Conservation (phyloP, 2,113 vertebrate genomes). For the Poeciliopsis turrubarensis region DNA sequence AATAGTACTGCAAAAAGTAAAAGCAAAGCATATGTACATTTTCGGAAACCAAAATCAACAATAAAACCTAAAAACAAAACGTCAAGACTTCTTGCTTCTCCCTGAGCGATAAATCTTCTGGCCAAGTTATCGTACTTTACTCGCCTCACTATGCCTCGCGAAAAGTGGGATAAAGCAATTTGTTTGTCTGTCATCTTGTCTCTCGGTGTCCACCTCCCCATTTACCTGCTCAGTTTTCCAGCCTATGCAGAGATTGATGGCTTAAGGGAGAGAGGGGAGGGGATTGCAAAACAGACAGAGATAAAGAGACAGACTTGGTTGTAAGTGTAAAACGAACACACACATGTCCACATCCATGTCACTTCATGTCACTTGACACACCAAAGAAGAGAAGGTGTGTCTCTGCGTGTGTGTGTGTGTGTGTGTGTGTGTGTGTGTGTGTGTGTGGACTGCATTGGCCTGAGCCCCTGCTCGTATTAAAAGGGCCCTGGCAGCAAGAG, state of each 20-base stretch:
- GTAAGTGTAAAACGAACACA: conserved; percentile 49
- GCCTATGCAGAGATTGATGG: conserved; percentile 28
- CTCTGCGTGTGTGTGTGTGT: conserved; percentile 12
- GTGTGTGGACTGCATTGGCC: conserved; percentile 40
- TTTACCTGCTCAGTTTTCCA: conserved; percentile 29
- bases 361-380: conserved; percentile 43
- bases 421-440: conserved; percentile 18
- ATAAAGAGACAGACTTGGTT: conserved; percentile 28
- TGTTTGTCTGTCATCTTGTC: conserved; percentile 28
- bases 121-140: neutral
- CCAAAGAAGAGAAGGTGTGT: conserved; percentile 36
- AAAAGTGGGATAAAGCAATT: conserved; percentile 30
- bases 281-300: conserved; percentile 26
- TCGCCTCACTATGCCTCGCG: conserved; percentile 1
- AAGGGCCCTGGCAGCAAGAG: conserved; percentile 71
- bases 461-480: conserved; percentile 61
- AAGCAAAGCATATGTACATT: neutral
- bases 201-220: conserved; percentile 29
- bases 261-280: neutral
- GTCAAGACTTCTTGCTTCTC: neutral
- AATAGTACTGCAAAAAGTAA: neutral
- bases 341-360: conserved; percentile 52
- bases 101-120: neutral
- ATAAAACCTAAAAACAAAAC: neutral
- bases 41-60: neutral